phyloP scores from a whole-genome alignment of 2,113 vertebrate species.

The Engystomops pustulosus region DNA sequence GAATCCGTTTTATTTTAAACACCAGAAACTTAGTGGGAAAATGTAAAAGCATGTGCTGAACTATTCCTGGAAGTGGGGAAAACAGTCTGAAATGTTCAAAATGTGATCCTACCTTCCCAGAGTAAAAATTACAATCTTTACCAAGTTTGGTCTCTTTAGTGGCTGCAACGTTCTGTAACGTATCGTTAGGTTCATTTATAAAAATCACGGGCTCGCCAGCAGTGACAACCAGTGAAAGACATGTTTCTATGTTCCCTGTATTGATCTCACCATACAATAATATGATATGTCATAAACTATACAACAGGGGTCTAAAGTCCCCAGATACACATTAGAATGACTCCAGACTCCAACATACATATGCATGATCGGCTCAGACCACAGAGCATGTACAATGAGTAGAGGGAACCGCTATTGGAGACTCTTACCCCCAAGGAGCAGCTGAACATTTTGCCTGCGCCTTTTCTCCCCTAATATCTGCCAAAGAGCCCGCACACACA shows the following conservation, averaged over 20 bases:
- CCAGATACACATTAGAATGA: too few relatives aligned
- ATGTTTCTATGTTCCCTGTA: background rate
- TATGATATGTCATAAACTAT: too few relatives aligned
- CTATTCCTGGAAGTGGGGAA: slow-evolving; percentile 37
- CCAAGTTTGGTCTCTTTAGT: slow-evolving; percentile 39
- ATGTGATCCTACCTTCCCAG: slow-evolving; percentile 22
- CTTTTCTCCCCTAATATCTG: too few relatives aligned
- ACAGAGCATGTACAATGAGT: too few relatives aligned
- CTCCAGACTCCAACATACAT: too few relatives aligned
- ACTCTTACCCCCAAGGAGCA: too few relatives aligned
- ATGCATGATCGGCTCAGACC: too few relatives aligned
- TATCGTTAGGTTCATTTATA: background rate
- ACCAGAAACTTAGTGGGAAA: slow-evolving; percentile 33
- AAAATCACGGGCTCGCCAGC: background rate
- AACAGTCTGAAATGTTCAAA: slow-evolving; percentile 24
- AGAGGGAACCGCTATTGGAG: too few relatives aligned
- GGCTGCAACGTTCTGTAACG: background rate
- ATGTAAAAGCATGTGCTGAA: slow-evolving; percentile 13
- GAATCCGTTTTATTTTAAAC: slow-evolving; percentile 4
- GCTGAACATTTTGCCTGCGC: too few relatives aligned
- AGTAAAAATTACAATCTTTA: slow-evolving; percentile 1
- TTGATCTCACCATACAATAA: too few relatives aligned
- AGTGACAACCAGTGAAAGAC: background rate
- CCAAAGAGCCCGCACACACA: too few relatives aligned
- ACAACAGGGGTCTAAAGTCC: too few relatives aligned